phyloP scores from a whole-genome alignment of 2,113 vertebrate species.

The Dicerorhinus sumatrensis region DNA sequence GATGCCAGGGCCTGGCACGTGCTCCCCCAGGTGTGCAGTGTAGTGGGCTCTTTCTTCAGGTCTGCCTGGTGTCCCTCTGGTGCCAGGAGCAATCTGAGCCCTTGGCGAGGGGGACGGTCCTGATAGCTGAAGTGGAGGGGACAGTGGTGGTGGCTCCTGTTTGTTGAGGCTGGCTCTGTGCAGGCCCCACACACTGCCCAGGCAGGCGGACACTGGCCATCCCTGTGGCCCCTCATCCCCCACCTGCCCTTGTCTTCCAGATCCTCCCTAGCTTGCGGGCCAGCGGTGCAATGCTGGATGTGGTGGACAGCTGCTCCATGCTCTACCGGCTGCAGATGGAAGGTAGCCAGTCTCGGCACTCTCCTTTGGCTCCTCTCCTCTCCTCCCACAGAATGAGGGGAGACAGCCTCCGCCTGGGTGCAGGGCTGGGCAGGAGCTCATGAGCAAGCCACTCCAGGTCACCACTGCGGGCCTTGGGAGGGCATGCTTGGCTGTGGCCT shows the following conservation, averaged over 20 bases:
- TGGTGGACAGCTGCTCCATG: slow-evolving; percentile 92
- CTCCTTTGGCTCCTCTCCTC: fast-evolving
- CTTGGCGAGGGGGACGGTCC: fast-evolving
- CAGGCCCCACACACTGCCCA: fast-evolving
- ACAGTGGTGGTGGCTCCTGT: fast-evolving
- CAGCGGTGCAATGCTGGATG: slow-evolving; percentile 91
- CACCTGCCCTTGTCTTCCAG: slow-evolving; percentile 80
- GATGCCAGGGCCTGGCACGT: fast-evolving
- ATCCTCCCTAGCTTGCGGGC: slow-evolving; percentile 85
- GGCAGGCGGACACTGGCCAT: fast-evolving
- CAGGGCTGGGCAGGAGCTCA: fast-evolving
- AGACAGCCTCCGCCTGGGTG: fast-evolving
- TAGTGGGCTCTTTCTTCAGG: neutral
- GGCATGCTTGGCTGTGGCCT: fast-evolving
- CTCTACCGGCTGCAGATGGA: slow-evolving; percentile 96
- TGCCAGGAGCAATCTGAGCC: fast-evolving
- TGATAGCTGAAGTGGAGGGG: neutral
- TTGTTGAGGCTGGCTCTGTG: neutral
- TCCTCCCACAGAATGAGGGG: fast-evolving
- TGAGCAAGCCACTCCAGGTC: too few relatives aligned
- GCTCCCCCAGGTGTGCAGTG: fast-evolving
- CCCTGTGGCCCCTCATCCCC: neutral
- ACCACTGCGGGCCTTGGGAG: fast-evolving
- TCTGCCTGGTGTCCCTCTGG: neutral
- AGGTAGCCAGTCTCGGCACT: slow-evolving; percentile 84